Percentiles rank a stretch among this genome's conserved stretches.
These are phyloP conservation scores for Cephonodes hylas DNA, from an alignment of 2,888 invertebrate species.

Conservation along the genomic window DNA sequence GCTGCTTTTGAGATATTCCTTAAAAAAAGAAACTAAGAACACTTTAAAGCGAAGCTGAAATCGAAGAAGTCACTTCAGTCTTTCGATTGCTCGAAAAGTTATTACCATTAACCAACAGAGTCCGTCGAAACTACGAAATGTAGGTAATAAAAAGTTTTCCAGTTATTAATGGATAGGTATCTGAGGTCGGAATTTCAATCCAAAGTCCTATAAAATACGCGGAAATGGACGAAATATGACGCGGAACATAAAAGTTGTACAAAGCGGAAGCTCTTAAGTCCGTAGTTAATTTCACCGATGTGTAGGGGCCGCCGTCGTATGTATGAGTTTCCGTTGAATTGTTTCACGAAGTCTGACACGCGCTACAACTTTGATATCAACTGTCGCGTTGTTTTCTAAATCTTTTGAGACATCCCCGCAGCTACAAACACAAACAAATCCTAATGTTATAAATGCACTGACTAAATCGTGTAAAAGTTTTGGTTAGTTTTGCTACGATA, in stretches of 20 bases:
- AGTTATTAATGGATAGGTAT: too few relatives aligned
- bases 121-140: too few relatives aligned
- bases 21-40: too few relatives aligned
- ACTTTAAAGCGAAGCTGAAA: too few relatives aligned
- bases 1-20: too few relatives aligned
- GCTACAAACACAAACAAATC: neutral
- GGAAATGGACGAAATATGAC: neutral
- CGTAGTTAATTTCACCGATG: neutral
- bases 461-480: too few relatives aligned
- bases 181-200: neutral
- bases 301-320: neutral
- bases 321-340: neutral
- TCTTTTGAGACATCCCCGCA: neutral
- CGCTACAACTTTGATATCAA: neutral
- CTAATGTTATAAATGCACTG: too few relatives aligned
- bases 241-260: neutral
- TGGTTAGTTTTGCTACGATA: too few relatives aligned
- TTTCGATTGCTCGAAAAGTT: too few relatives aligned
- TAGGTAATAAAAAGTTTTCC: too few relatives aligned
- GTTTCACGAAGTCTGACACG: neutral
- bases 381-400: neutral
- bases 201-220: neutral
- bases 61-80: too few relatives aligned
- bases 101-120: too few relatives aligned
- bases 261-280: neutral